Base-by-base conservation (phyloP, 2,113 vertebrate genomes). In the Odocoileus virginianus region DNA sequence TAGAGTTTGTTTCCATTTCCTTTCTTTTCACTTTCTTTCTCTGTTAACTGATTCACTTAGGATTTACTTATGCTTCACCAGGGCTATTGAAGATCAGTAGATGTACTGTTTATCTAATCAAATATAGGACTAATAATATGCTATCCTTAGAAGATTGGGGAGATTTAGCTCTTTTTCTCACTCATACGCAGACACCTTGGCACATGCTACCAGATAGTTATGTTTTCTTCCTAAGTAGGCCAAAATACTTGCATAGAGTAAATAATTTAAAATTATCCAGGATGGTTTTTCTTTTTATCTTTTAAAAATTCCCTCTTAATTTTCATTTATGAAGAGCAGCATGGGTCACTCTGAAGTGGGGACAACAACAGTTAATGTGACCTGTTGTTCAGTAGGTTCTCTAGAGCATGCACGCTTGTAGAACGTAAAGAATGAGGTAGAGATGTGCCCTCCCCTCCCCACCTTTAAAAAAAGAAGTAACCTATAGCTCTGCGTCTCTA, bases 61-160 rank as follows among this genome's bases (percentile, higher is more conserved):
- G 60, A 84, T 74, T 5, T 95, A 52, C 83, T 97, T 89, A 92
- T 91, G 54, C 64, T 92, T 94, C 43, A 30, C n/a, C 79, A 55
- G 28, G 25, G 54, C 40, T 83, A 2, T 47, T 81, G 58, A 87
- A 23, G 27, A 71, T 67, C 76, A 76, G 57, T 58, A 88, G 61
- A 43, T 78, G 2, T 43, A 25, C 50, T 94, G 21, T 82, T 78
- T 52, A 21, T 87, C 52, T 45, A 84, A 43, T 3, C n/a, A 87
- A 79, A 84, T 74, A 40, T 15, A 50, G 28, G 43, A 11, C 23
- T 43, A 86, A 8, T 93, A 92, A 76, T 83, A 23, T 17, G 11
- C 27, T 84, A 7, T 89, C 47, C 55, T 92, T 60, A 30, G 21
- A 87, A 85, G 60, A 43, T 0, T 55, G 23, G 54, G 67, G 47